phyloP scores from a whole-genome alignment of 2,888 invertebrate genomes.

The Phaedon cochleariae region DNA sequence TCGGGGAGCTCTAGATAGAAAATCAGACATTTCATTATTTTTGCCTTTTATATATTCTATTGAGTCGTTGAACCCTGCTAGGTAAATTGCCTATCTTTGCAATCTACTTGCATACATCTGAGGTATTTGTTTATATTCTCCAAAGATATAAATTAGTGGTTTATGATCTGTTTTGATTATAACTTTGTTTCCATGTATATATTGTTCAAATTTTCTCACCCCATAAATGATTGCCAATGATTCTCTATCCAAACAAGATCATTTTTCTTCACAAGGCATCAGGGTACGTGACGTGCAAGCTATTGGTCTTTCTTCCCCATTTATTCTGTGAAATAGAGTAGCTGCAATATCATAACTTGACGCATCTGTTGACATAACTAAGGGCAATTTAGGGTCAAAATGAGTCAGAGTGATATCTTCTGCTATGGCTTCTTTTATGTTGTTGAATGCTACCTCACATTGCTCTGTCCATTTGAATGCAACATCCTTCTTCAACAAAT shows the following conservation, averaged over 20 bases:
- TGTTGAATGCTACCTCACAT: conserved; percentile 31
- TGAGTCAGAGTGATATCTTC: conserved; percentile 29
- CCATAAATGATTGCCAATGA: conserved; percentile 22
- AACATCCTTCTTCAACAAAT: conserved; percentile 29
- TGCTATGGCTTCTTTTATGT: conserved; percentile 30
- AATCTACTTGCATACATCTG: too few species aligned
- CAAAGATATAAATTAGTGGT: too few species aligned
- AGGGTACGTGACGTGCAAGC: conserved; percentile 21
- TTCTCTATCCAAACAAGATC: conserved; percentile 22
- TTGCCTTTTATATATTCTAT: conserved; percentile 6
- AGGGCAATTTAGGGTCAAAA: conserved; percentile 36
- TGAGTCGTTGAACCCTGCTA: not conserved
- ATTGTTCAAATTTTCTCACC: conserved; percentile 22
- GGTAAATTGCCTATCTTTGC: conserved; percentile 28
- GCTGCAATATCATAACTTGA: too few species aligned
- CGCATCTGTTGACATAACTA: conserved; percentile 31
- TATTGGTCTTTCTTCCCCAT: conserved; percentile 27
- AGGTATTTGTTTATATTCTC: too few species aligned
- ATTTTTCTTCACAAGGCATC: conserved; percentile 8
- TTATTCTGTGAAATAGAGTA: conserved; percentile 15
- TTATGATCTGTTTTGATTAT: too few species aligned
- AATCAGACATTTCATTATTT: not conserved
- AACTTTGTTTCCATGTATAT: too few species aligned
- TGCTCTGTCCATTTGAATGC: conserved; percentile 31
- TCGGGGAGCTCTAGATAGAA: too few species aligned